Evolutionary conservation across 2,888 invertebrate species (phyloP).

Genomic region (Sesamia inferens): DNA sequence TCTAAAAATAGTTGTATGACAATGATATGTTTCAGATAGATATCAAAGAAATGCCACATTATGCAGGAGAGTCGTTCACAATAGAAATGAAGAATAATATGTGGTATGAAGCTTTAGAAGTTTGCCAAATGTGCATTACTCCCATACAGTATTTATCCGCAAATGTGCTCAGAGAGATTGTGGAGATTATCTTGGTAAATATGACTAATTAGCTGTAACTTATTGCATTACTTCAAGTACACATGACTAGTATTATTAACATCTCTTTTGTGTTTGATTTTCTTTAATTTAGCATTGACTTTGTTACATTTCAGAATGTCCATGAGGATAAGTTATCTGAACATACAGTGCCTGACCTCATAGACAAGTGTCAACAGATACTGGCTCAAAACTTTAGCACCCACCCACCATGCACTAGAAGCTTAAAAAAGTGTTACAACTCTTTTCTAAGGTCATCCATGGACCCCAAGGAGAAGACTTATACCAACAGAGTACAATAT

Average conservation of each 20-base stretch:
- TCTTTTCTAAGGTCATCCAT: constrained; percentile 80
- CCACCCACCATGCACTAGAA: constrained; percentile 82
- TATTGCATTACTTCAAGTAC: not conserved
- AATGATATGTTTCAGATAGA: constrained; percentile 64
- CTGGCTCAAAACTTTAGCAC: constrained; percentile 78
- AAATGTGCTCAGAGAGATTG: constrained; percentile 78
- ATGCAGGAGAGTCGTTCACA: constrained; percentile 79
- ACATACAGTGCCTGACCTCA: constrained; percentile 72
- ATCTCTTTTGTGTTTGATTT: not conserved
- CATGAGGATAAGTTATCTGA: constrained; percentile 78
- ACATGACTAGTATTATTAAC: not conserved
- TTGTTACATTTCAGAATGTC: constrained; percentile 82
- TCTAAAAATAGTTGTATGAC: not conserved
- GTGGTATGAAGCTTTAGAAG: constrained; percentile 85
- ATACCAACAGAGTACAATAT: constrained; percentile 78
- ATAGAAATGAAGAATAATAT: constrained; percentile 81
- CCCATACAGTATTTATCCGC: constrained; percentile 79
- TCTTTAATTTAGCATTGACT: not conserved
- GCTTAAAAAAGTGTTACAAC: constrained; percentile 78
- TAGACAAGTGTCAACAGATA: constrained; percentile 81
- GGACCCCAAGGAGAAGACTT: constrained; percentile 77
- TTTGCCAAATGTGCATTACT: constrained; percentile 78
- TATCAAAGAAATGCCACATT: constrained; percentile 72
- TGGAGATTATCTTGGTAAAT: constrained; percentile 86
- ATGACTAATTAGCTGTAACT: constrained; percentile 1